Evolutionary conservation across 2,113 vertebrate genomes (phyloP).

Genomic region (Lepus europaeus): DNA sequence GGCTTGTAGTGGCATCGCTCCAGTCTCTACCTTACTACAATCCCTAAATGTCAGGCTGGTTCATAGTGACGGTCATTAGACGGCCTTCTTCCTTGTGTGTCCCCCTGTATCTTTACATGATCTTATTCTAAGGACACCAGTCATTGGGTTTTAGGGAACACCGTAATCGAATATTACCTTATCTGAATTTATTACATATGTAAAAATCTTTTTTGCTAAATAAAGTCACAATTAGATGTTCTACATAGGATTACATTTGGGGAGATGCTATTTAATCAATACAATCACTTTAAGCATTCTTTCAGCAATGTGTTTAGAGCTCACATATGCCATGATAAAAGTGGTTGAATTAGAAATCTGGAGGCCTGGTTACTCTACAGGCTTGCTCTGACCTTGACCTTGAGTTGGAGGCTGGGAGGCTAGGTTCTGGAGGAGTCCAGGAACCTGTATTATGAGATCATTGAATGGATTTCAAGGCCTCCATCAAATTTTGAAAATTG

Average conservation of each 20-base stretch:
- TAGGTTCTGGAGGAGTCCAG: neutral
- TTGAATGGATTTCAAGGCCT: neutral
- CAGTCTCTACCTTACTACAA: neutral
- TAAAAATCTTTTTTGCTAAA: neutral
- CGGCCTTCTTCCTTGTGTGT: neutral
- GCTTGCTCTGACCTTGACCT: neutral
- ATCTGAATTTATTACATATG: neutral
- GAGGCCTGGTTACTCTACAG: neutral
- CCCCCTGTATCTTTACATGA: neutral
- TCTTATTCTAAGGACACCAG: neutral
- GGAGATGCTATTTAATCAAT: neutral
- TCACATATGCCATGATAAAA: neutral
- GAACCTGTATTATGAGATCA: neutral
- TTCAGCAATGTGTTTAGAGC: neutral
- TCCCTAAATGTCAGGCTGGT: neutral
- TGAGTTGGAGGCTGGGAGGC: neutral
- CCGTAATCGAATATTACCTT: neutral
- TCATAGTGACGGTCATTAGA: neutral
- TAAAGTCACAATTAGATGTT: neutral
- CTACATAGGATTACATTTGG: neutral
- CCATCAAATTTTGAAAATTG: constrained; percentile 6
- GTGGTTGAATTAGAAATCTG: neutral
- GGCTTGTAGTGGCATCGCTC: too few relatives aligned
- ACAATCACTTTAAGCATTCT: neutral
- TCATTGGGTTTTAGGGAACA: neutral